Base-by-base conservation (phyloP, 2,113 vertebrate species). In the Cebidichthys violaceus region DNA sequence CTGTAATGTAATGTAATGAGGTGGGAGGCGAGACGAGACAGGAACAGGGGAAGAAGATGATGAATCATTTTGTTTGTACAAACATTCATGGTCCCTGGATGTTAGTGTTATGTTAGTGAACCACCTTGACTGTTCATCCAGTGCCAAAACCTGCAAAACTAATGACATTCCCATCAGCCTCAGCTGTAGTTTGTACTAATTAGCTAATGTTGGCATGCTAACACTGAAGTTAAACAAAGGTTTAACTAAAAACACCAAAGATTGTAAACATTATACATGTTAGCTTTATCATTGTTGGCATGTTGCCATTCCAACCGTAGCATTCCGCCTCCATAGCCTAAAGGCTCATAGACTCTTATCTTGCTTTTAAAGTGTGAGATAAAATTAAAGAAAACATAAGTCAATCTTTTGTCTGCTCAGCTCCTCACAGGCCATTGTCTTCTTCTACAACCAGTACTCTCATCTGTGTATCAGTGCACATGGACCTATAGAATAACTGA, bases 301-400 rank as follows among this genome's bases (percentile, higher is more conserved):
- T n/a, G 55, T 73, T 60, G 31, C 39, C 39, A 73, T 35, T 59
- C 13, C 22, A 0, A 75, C 62, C 47, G 9, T 43, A 33, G 10
- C 61, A 41, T 54, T 29, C 10, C 18, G 41, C 41, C 50, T 50
- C 17, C 31, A 1, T 57, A 57, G 43, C 22, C 43, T 3, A 20
- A 4, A 43, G 29, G 5, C 55, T 73, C 39, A 37, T 47, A 20
- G 37, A 22, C 24, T 55, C 41, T 18, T 71, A 17, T 52, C 43
- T 64, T 37, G 43, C 47, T 64, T 70, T 45, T 74, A 22, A 57
- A 54, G 70, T 57, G 52, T 57, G 27, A 73, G 22, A 57, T 37
- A 20, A 29, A 24, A 57, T 69, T 6, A 68, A 24, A 64, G 6
- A 59, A 57, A 47, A 20, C 27, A 31, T 14, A 45, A 45, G 27